These are phyloP conservation scores for human DNA, from an alignment of 2,113 vertebrate genomes.

Conservation along the genomic window DNA sequence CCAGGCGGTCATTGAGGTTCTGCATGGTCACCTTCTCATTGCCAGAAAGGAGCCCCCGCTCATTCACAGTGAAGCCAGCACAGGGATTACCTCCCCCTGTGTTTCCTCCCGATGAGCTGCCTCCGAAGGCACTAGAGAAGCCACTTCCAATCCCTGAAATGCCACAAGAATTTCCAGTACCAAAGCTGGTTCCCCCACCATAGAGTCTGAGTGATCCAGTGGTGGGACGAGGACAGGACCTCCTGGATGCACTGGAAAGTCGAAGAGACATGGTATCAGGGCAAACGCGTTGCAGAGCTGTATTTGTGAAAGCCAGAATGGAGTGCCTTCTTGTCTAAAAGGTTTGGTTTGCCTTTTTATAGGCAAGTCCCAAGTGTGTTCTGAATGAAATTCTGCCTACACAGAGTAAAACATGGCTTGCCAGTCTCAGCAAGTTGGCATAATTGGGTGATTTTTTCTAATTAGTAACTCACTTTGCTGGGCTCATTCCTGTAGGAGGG, in stretches of 20 bases:
- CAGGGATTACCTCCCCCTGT: constrained; percentile 5
- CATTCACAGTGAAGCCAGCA: constrained; percentile 61
- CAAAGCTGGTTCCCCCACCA: constrained; percentile 39
- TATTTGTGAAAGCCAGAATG: neutral
- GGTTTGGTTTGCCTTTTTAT: constrained; percentile 72
- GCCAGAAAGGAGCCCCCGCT: constrained; percentile 77
- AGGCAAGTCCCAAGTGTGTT: constrained; percentile 54
- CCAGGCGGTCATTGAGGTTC: constrained; percentile 92
- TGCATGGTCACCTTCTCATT: constrained; percentile 94
- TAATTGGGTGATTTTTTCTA: constrained; percentile 75
- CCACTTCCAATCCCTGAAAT: constrained; percentile 69
- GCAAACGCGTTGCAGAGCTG: neutral
- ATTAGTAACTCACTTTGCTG: constrained; percentile 71
- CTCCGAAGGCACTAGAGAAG: constrained; percentile 70
- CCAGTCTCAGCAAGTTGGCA: constrained; percentile 75
- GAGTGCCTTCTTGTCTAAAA: neutral
- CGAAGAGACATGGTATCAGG: constrained; percentile 76
- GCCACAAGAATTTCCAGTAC: constrained; percentile 65
- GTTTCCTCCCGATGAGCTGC: constrained; percentile 22
- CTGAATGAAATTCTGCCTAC: constrained; percentile 77
- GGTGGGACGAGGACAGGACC: constrained; percentile 50
- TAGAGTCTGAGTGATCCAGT: constrained; percentile 65
- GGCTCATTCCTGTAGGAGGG: constrained; percentile 71
- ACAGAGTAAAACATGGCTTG: constrained; percentile 69
- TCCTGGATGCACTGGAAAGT: constrained; percentile 72